A percentile compares a stretch with the other conserved stretches of the same genome.
phyloP scores from a whole-genome alignment of 2,797 vertebrate genomes.

The Gastrophryne carolinensis region DNA sequence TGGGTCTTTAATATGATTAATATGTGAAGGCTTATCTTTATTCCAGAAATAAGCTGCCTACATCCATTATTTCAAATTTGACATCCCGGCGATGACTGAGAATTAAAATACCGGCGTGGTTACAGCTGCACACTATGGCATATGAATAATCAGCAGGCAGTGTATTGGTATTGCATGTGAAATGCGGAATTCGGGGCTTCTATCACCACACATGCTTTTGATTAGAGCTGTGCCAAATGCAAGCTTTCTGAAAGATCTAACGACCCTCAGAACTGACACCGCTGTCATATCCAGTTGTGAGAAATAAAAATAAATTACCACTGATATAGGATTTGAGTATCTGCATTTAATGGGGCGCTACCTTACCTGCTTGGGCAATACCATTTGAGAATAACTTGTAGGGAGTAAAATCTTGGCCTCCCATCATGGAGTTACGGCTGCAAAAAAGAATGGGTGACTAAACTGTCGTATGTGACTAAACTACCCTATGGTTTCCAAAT shows the following conservation, averaged over 20 bases:
- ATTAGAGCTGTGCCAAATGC: slow-evolving; percentile 3
- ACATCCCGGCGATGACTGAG: not conserved
- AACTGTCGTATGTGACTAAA: too few relatives aligned
- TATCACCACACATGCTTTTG: slow-evolving; percentile 16
- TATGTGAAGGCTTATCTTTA: not conserved
- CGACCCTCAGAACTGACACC: not conserved
- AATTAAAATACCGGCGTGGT: slow-evolving; percentile 6
- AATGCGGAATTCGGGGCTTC: not conserved
- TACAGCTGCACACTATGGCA: not conserved
- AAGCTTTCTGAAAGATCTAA: not conserved
- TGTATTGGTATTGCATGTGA: not conserved
- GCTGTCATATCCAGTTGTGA: not conserved
- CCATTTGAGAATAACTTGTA: too few relatives aligned
- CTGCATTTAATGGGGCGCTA: too few relatives aligned
- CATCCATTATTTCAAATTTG: slow-evolving; percentile 18
- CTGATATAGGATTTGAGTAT: too few relatives aligned
- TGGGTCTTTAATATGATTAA: not conserved
- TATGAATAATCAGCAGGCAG: not conserved
- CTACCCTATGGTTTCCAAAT: too few relatives aligned
- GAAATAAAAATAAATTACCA: not conserved
- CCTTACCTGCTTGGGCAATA: too few relatives aligned
- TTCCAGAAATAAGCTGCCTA: slow-evolving; percentile 13
- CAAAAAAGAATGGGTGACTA: too few relatives aligned
- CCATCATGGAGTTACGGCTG: too few relatives aligned
- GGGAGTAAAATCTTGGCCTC: too few relatives aligned